phyloP scores from a whole-genome alignment of 1,140 invertebrate species.

The Danaus plexippus region DNA sequence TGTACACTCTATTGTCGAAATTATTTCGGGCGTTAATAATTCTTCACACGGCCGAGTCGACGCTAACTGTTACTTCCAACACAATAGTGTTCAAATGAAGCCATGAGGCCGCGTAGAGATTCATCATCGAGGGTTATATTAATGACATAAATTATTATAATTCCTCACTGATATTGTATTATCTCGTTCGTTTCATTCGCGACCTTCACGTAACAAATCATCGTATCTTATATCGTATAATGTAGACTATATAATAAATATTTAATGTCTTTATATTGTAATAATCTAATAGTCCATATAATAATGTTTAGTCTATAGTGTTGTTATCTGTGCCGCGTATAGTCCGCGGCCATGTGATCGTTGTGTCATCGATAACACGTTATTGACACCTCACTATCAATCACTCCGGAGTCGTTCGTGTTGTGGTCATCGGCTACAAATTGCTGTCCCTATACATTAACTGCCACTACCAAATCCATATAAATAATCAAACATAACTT shows the following conservation, averaged over 20 bases:
- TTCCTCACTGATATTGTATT: too few relatives aligned
- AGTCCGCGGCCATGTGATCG: slow-evolving; percentile 16
- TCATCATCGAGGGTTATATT: too few relatives aligned
- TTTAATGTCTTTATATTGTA: too few relatives aligned
- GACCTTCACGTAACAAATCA: too few relatives aligned
- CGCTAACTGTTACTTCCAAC: slow-evolving; percentile 11
- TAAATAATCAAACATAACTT: slow-evolving; percentile 8
- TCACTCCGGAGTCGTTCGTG: slow-evolving; percentile 46
- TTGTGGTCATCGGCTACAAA: slow-evolving; percentile 58
- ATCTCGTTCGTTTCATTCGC: too few relatives aligned
- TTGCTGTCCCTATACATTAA: slow-evolving; percentile 46
- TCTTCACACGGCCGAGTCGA: slow-evolving; percentile 38
- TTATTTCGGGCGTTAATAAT: slow-evolving; percentile 56
- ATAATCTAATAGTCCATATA: too few relatives aligned
- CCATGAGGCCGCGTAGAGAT: too few relatives aligned
- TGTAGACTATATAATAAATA: too few relatives aligned
- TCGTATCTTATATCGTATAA: too few relatives aligned
- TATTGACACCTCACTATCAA: slow-evolving; percentile 54
- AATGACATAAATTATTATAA: too few relatives aligned
- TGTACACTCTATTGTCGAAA: slow-evolving; percentile 45
- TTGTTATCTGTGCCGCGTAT: background rate
- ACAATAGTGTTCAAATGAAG: too few relatives aligned
- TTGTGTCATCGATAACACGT: slow-evolving; percentile 47
- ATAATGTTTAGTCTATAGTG: too few relatives aligned
- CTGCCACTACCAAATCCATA: slow-evolving; percentile 18